Evolutionary conservation across 2,113 vertebrate species (phyloP), one percentile per base, ranked within the genome.

Genomic region (Nestor notabilis): DNA sequence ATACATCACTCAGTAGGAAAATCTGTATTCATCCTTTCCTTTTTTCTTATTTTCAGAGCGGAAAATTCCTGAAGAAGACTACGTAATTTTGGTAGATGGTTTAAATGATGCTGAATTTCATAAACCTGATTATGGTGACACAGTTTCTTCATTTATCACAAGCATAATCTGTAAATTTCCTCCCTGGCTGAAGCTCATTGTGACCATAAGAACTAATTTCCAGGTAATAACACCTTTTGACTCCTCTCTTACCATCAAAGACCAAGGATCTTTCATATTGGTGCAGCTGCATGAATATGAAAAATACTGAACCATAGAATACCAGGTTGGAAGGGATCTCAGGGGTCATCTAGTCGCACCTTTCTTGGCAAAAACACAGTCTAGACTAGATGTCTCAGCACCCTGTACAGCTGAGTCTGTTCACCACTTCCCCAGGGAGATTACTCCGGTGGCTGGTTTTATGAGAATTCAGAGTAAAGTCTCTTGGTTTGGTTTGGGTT

Each of bases 61-160:
- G 83, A 99, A 98, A 97, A 99, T 99, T 97, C 98, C 99, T 76
- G 99, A 99, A 92, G 99, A 99, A 80, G 99, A 99, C 93, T 99
- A 98, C 94, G 98, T 99, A 71, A 99, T 99, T 98, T 98, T 99
- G 97, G 97, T 99, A 69, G 99, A 99, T 50, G 99, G 99, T 37
- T 98, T 99, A 97, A 99, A 99, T 46, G 99, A 99, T 97, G 99
- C 99, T 3, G 99, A 99, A 97, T 99, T 99, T 97, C 99, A 99
- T 94, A 99, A 99, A 76, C 99, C 99, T 43, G 99, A 99, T 98
- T 99, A 99, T 83, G 99, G 99, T 64, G 99, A 99, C 97, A 99
- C 99, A 5, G 98, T 99, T 81, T 98, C 99, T 93, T 99, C 99
- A 37, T 99, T 99, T 97, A 98, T 99, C 93, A 96, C 98, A 44